Base-by-base conservation (phyloP, 2,888 invertebrate species). In the Archips xylosteana region DNA sequence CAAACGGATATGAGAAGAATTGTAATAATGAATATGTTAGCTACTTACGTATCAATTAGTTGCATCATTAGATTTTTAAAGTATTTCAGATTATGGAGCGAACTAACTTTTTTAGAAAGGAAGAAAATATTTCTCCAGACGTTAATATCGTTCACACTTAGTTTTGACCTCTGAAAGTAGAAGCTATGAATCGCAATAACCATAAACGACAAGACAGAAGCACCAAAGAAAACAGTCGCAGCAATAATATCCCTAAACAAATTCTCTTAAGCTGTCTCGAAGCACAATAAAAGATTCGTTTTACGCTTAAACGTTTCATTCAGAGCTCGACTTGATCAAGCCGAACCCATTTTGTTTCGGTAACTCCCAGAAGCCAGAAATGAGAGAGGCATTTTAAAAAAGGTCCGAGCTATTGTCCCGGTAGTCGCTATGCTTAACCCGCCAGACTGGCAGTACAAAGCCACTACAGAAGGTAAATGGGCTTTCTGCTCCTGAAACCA, bases 401-500 rank as follows among this genome's bases (percentile, higher is more conserved):
- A 88, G 85, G 87, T 87, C 85, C 84, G 76, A 81, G 83, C 85
- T 76, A 89, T 91, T 91, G 91, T 91, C 87, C 87, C 80, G 79
- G 75, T 78, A 84, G 87, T 83, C 82, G 84, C 85, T 81, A 82
- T 85, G 89, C 89, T 92, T 92, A 91, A 91, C 91, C 91, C 87
- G 85, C 79, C 87, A 87, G 88, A 80, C 86, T 87, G 80, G 80
- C 81, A 82, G 79, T 85, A 89, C 89, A 91, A 92, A 91, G 91
- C 89, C 90, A 90, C 90, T 91, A 88, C 87, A 88, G 84, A 86
- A 90, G 89, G 89, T 88, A 89, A 92, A 90, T 89, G 89, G 90
- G 89, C 86, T 90, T 89, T 88, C 87, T 87, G 82, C 85, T 86
- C 76, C 84, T 88, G 86, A 88, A 89, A 87, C 88, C 71, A 75